These are phyloP conservation scores for Parthenolecanium corni DNA, from an alignment of 2,888 invertebrate species.

Conservation along the genomic window DNA sequence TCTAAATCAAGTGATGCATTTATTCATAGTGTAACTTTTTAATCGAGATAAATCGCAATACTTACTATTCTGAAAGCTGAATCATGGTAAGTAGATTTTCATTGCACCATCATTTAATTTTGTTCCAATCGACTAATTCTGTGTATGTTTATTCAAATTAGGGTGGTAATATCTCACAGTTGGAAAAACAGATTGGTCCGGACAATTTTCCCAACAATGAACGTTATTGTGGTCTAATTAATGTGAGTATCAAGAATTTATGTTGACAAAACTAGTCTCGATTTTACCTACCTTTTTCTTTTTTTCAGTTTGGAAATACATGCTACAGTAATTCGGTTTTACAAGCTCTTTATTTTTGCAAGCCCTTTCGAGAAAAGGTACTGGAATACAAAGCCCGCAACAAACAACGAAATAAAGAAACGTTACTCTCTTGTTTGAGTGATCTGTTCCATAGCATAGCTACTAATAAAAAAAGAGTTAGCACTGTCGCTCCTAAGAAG, in stretches of 20 bases:
- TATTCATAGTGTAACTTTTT: too few species aligned
- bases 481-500: conserved; percentile 98
- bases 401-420: conserved; percentile 83
- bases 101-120: neutral
- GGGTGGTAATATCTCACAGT: conserved; percentile 98
- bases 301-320: conserved; percentile 88
- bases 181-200: conserved; percentile 97
- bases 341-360: conserved; percentile 98
- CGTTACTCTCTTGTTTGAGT: conserved; percentile 90
- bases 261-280: neutral
- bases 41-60: too few species aligned
- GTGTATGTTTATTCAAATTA: conserved; percentile 38
- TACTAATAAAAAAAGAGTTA: conserved; percentile 99
- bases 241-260: conserved; percentile 58
- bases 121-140: neutral
- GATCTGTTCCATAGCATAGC: conserved; percentile 98
- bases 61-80: too few species aligned
- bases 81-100: too few species aligned
- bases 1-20: too few species aligned
- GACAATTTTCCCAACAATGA: conserved; percentile 98
- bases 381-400: conserved; percentile 95
- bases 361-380: conserved; percentile 97
- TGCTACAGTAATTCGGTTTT: conserved; percentile 99
- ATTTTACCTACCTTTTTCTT: neutral
- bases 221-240: conserved; percentile 98